Conservation (phyloP, 2,888 invertebrate genomes). For the Helleia helle region DNA sequence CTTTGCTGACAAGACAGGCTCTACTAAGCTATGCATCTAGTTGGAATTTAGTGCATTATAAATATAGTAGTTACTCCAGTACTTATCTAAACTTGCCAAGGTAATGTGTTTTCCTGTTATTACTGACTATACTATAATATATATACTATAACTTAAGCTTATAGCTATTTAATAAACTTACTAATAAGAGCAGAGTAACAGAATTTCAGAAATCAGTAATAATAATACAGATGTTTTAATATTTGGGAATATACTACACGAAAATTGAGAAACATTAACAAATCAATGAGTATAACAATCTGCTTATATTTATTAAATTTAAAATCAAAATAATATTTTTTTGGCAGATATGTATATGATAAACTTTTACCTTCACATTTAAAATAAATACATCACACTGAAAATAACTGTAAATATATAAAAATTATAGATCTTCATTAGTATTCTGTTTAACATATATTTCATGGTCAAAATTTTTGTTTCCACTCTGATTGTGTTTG, state of each 20-base stretch:
- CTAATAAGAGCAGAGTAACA: too few species aligned
- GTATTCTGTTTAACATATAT: slow-evolving; percentile 48
- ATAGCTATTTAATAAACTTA: too few species aligned
- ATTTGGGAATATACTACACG: too few species aligned
- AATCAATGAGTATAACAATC: neutral
- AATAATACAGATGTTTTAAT: too few species aligned
- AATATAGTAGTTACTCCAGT: slow-evolving; percentile 91
- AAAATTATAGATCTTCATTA: too few species aligned
- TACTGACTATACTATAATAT: neutral
- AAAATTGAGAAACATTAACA: neutral
- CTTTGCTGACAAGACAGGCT: slow-evolving; percentile 75
- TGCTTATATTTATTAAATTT: too few species aligned
- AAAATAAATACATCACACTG: too few species aligned
- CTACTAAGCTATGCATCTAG: slow-evolving; percentile 86
- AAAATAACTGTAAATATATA: too few species aligned
- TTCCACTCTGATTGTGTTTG: slow-evolving; percentile 28
- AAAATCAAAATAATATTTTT: too few species aligned
- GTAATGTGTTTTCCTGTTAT: slow-evolving; percentile 44
- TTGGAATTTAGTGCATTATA: slow-evolving; percentile 93
- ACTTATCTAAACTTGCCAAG: slow-evolving; percentile 90
- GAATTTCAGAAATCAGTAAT: too few species aligned
- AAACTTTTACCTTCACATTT: too few species aligned
- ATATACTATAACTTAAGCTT: neutral
- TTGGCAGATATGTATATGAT: too few species aligned
- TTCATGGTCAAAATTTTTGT: slow-evolving; percentile 34